These are phyloP conservation scores for Rallus crepitans DNA, from an alignment of 2,797 vertebrate genomes.

Conservation along the genomic window DNA sequence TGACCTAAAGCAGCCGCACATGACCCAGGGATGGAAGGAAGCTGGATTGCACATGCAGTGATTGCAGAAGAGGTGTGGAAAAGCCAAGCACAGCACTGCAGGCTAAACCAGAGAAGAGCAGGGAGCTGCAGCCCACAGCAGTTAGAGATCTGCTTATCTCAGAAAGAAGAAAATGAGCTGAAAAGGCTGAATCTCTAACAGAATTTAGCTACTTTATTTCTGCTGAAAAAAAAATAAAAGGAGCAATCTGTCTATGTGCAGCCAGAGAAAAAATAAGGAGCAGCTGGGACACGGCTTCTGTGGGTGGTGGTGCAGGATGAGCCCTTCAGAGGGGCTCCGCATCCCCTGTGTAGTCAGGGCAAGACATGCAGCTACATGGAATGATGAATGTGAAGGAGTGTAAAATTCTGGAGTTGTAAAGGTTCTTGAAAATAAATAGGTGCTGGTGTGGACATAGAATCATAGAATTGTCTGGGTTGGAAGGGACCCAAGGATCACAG, in stretches of 20 bases:
- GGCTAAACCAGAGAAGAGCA: neutral
- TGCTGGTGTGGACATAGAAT: neutral
- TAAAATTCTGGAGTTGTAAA: neutral
- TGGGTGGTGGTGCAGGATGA: neutral
- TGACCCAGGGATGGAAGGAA: neutral
- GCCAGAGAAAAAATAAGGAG: neutral
- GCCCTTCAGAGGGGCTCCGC: neutral
- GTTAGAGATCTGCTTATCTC: neutral
- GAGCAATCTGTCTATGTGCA: neutral
- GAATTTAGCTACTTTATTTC: neutral
- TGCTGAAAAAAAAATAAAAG: neutral
- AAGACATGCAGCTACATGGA: neutral
- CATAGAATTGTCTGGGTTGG: too few species aligned
- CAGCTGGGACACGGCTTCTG: neutral
- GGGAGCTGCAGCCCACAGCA: neutral
- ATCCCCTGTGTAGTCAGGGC: neutral
- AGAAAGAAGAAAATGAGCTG: neutral
- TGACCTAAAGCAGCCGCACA: neutral
- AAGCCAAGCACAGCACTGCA: neutral
- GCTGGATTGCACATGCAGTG: neutral
- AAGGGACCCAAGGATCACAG: too few species aligned
- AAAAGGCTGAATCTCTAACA: neutral
- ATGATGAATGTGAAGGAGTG: neutral
- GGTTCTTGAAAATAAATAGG: neutral
- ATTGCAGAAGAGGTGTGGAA: conserved; percentile 3